Evolutionary conservation across 2,113 vertebrate species (phyloP), one percentile per base, ranked within the genome.

Genomic region (Carollia perspicillata): DNA sequence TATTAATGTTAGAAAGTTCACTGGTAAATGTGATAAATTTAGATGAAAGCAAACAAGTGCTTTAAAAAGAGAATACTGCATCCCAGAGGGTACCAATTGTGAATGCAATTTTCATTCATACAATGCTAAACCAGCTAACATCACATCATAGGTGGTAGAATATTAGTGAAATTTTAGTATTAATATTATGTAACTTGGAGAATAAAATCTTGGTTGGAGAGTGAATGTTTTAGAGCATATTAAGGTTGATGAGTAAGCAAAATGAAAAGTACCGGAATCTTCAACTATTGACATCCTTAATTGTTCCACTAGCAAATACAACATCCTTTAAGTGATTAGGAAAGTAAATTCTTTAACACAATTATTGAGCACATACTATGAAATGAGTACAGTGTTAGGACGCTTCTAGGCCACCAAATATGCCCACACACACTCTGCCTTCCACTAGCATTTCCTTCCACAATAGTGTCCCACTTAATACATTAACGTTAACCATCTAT

Each of bases 71-170:
- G 3, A 93, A 91, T 0, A 84, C 17, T 60, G 14, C 17, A 89
- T 28, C 28, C 60, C 69, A 92, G n/a, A 95, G 95, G 28, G 18
- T 65, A 84, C 9, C 40, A 83, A 91, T 11, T 94, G 12, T 75
- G 49, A 96, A 97, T 65, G 90, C 53, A 72, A 69, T 78, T 93
- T 97, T 86, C 44, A 84, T 63, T 92, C 74, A 95, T 9, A 95
- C 20, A 95, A 44, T 28, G 30, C n/a, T 84, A 90, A 74, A 40
- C 37, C 37, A 95, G 37, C 51, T 93, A 91, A 80, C 14, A 90
- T 58, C 8, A 35, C 40, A 92, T 79, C 63, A 93, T 18, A 53
- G 23, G 40, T 71, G 93, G 30, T 55, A 65, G 23, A 78, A 78
- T 44, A 44, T 58, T 92, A 93, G 65, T 47, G 6, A 69, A 95